Evolutionary conservation across 2,888 invertebrate species (phyloP).

Genomic region (Theretra japonica): DNA sequence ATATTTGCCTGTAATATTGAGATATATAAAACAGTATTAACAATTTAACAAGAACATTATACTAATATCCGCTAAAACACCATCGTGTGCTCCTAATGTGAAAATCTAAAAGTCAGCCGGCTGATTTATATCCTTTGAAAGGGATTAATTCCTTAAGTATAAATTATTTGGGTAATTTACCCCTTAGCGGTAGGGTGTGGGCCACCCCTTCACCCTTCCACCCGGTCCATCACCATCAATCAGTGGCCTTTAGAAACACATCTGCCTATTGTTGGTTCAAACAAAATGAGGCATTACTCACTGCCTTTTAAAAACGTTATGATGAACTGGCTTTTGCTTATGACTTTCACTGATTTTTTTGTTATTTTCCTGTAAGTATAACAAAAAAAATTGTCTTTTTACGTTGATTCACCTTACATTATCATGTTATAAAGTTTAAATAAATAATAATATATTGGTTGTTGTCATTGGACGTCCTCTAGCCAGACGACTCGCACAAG

Average conservation of each 20-base stretch:
- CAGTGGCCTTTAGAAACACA: constrained; percentile 55
- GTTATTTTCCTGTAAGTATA: too few relatives aligned
- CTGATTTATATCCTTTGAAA: constrained; percentile 26
- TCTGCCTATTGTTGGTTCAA: constrained; percentile 63
- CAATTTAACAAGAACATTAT: not conserved
- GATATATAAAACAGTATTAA: too few relatives aligned
- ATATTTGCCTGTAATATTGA: too few relatives aligned
- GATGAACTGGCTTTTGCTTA: not conserved
- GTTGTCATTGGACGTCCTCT: too few relatives aligned
- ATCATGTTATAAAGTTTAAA: too few relatives aligned
- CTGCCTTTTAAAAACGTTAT: constrained; percentile 35
- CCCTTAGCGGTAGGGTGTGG: constrained; percentile 1
- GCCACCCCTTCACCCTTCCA: constrained; percentile 16
- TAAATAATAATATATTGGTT: too few relatives aligned
- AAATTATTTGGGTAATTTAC: constrained; percentile 31
- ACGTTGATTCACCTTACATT: too few relatives aligned
- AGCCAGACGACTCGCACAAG: too few relatives aligned
- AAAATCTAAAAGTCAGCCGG: constrained; percentile 20
- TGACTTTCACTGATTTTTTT: not conserved
- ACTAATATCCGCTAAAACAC: not conserved
- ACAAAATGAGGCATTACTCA: constrained; percentile 61
- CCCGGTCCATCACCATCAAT: constrained; percentile 58
- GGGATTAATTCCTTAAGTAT: constrained; percentile 29
- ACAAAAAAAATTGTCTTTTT: too few relatives aligned
- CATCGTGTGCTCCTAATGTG: not conserved